Base-by-base conservation (phyloP, 1,140 invertebrate genomes). In the Mesaphorura yosii region DNA sequence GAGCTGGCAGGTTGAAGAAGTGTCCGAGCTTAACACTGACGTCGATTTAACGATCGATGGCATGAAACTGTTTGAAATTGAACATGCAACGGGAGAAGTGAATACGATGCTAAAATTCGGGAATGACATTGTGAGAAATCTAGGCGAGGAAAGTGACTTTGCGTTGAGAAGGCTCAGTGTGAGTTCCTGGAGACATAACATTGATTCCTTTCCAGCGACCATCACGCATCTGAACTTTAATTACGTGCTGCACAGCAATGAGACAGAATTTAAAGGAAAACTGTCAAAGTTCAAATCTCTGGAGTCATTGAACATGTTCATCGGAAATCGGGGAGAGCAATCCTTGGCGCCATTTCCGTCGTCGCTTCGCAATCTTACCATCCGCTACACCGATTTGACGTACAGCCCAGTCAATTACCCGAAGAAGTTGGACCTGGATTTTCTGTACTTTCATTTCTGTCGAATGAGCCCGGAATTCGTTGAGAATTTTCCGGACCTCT, bases 401-500 rank as follows among this genome's bases (percentile, higher is more conserved):
- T 20, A 48, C 12, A 20, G 20, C 19, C 25, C 46, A 19, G 23
- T 14, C 6, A 34, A 10, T 34, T 10, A 10, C n/a, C 10, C 3
- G 4, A 27, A 27, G 23, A 6, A 26, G 5, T 31, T 48, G 12
- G 20, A 17, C 4, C 46, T 48, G 6, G 46, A 48, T 19, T 17
- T 34, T 48, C 28, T 48, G 12, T 48, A 48, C 22, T 48, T 48
- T 34, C 46, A 48, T 22, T 22, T 31, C 10, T 48, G 46, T 34
- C 5, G 37, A 34, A 34, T 48, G 5, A 31, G 37, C 29, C 25
- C 19, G 6, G 5, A 7, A 3, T 31, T 48, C 37, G 29, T 31
- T 17, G 6, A 48, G 23, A 10, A 20, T 10, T 48, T 31, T 48
- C 46, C 25, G 5, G 5, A 23, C 4, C n/a, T 29, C 6, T 48